Evolutionary conservation across 2,888 invertebrate genomes (phyloP), one percentile per base, ranked within the genome.

Genomic region (Drosophila pullipes): DNA sequence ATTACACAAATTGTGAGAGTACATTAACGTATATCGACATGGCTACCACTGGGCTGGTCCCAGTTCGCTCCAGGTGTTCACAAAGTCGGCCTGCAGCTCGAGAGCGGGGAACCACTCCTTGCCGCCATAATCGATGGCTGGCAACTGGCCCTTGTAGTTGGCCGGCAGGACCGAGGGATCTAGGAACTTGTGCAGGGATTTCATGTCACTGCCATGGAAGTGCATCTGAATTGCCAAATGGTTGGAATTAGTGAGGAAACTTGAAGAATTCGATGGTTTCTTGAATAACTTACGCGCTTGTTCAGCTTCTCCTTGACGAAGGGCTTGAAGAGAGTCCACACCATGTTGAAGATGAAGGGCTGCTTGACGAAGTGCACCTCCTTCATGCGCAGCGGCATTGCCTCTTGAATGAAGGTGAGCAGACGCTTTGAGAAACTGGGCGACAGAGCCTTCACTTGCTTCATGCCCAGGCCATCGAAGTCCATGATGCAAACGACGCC

Each of bases 321-420:
- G 11, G 97, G 97, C 93, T 97, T 97, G 94, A 97, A 97, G 92
- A 97, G 95, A 57, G 95, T 94, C 97, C 97, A 97, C 2, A 97
- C 97, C 93, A 97, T 95, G 91, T 96, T 97, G 94, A 97, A 97
- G 74, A 97, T 94, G 94, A 96, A 96, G 0, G 97, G 97, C 90
- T 97, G 96, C 91, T 97, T 97, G 4, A 97, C 97, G 91, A 97
- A 96, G 93, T 97, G 97, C 13, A 97, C 96, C 93, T 97, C 97
- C 93, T 97, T 97, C 83, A 97, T 94, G 64, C 97, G 95, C 60
- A 97, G 93, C 4, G 97, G 97, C 97, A 97, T 97, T 0, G 97
- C 97, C 69, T 97, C 97, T 93, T 97, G 97, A 82, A 97, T 97
- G 93, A 97, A 97, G 13, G 95, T 95, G 73, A 97, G 94, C 60